Percentiles rank a stretch among this genome's conserved stretches.
Evolutionary conservation across 2,888 invertebrate species (phyloP).

Genomic region (Cataglyphis altisquamis): DNA sequence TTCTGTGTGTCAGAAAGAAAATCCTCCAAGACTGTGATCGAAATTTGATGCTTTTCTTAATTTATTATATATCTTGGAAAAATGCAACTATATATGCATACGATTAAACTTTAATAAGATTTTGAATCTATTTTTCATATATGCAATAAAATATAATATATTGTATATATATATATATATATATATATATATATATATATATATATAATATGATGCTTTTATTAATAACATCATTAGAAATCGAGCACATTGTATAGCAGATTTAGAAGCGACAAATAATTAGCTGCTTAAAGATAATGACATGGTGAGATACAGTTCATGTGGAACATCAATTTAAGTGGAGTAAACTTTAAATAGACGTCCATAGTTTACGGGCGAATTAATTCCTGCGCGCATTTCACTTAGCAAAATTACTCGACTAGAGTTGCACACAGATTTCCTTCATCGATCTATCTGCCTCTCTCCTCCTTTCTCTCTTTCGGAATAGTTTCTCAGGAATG

Average conservation of each 20-base stretch:
- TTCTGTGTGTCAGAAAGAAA: not conserved
- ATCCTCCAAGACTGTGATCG: not conserved
- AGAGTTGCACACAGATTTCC: conserved; percentile 39
- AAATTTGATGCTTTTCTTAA: not conserved
- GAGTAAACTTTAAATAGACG: conserved; percentile 46
- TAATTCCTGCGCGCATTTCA: conserved; percentile 35
- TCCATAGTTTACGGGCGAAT: conserved; percentile 35
- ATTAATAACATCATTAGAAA: conserved; percentile 1
- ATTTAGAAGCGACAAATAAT: conserved; percentile 9
- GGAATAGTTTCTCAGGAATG: conserved; percentile 42
- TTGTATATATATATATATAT: too few species aligned
- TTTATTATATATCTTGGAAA: not conserved
- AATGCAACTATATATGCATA: not conserved
- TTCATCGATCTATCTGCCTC: conserved; percentile 14
- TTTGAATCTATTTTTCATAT: not conserved
- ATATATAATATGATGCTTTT: not conserved
- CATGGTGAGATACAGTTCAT: not conserved
- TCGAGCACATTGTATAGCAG: not conserved
- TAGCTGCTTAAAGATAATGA: conserved; percentile 29
- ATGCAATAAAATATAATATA: not conserved
- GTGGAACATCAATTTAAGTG: conserved; percentile 40
- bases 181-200: not conserved
- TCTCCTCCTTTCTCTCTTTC: not conserved
- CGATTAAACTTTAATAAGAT: not conserved
- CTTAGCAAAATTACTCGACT: conserved; percentile 46